These are phyloP conservation scores for Hipposideros armiger DNA, from an alignment of 2,113 vertebrate species.

Conservation along the genomic window DNA sequence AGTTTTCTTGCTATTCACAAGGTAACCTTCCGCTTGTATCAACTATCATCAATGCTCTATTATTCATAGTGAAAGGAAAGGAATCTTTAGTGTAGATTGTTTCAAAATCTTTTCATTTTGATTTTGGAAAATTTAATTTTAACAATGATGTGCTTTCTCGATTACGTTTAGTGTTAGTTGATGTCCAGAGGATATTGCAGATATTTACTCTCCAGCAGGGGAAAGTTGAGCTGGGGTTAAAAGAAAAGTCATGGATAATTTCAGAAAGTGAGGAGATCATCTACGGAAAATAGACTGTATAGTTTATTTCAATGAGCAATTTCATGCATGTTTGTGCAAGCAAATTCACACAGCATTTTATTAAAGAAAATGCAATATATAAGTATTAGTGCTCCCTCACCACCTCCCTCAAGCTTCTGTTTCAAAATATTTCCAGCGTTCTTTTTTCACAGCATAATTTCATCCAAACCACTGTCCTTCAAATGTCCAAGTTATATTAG, in stretches of 20 bases:
- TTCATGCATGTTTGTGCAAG: neutral
- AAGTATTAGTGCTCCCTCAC: neutral
- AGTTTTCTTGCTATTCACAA: neutral
- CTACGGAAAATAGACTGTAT: neutral
- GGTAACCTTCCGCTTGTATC: slow-evolving; percentile 22
- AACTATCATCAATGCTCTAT: neutral
- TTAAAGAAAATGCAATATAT: neutral
- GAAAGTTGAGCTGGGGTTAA: neutral
- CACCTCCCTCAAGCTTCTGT: neutral
- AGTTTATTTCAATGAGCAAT: neutral
- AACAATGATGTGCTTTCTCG: neutral
- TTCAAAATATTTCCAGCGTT: neutral
- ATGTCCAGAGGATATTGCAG: neutral
- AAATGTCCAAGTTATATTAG: neutral
- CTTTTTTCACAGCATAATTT: neutral
- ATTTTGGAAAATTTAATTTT: slow-evolving; percentile 1
- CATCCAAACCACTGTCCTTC: neutral
- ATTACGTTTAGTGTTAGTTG: neutral
- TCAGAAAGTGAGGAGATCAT: neutral
- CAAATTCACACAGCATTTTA: neutral
- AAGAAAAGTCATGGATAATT: slow-evolving; percentile 33
- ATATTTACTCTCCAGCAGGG: neutral
- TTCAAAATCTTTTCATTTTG: slow-evolving; percentile 47
- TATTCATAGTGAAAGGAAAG: neutral
- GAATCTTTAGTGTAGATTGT: neutral